Evolutionary conservation across 2,797 vertebrate species (phyloP), one percentile per base, ranked within the genome.

Genomic region (Decapterus maruadsi): DNA sequence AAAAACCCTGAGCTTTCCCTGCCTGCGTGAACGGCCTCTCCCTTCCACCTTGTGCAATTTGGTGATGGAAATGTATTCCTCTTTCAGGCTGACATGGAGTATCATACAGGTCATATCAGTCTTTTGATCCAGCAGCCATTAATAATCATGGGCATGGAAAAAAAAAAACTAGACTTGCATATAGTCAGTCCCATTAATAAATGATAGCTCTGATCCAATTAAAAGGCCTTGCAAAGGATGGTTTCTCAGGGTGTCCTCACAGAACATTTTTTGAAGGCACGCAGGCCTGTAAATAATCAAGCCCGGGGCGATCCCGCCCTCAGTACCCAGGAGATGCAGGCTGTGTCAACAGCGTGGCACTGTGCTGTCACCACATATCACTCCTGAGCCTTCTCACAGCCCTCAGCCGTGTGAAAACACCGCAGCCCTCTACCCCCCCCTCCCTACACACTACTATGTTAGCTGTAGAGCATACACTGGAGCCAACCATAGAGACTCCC

Each of bases 281-380:
- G 75, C 72, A 80, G 84, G 88, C 90, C 90, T 93, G 94, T 94
- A 95, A 94, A 95, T 95, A 94, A 93, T 94, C 90, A 91, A 89
- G 92, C 94, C 92, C 29, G 66, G 82, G 93, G 94, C 92, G 64
- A 87, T 93, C 89, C 89, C 85, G 82, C 90, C 93, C 90, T 90
- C 82, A 59, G 91, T 90, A 88, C 92, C 94, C 91, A 86, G 77
- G 93, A 94, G 94, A 95, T 86, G 87, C 87, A 87, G 82, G 88
- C 92, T 94, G 92, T 95, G 91, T 95, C 94, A 95, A 95, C 94
- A 94, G 90, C 88, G 84, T 94, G 90, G 93, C 90, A 86, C 93
- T 85, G 87, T 84, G 92, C 93, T 94, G 94, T 94, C 94, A 94
- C 92, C 93, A 93, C 92, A 93, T 90, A 95, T 95, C 94, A 95